phyloP scores from a whole-genome alignment of 2,113 vertebrate species.

The Dermatemys mawii region DNA sequence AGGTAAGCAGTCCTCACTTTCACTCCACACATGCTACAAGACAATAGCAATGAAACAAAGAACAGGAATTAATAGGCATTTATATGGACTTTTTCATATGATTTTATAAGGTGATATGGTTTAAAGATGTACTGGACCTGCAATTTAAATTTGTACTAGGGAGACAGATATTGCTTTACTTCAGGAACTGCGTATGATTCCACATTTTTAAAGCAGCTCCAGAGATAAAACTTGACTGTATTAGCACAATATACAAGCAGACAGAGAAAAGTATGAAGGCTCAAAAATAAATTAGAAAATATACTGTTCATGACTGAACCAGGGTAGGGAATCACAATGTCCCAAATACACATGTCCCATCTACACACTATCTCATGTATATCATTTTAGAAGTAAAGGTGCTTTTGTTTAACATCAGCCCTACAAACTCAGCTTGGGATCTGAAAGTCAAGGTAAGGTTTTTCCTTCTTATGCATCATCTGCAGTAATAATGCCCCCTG shows the following conservation, averaged over 20 bases:
- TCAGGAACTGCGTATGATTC: neutral
- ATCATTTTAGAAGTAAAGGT: neutral
- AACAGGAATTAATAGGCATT: slow-evolving; percentile 27
- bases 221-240: neutral
- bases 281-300: neutral
- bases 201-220: neutral
- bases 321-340: neutral
- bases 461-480: neutral
- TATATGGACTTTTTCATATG: neutral
- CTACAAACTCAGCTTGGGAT: neutral
- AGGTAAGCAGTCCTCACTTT: slow-evolving; percentile 98
- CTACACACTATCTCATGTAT: accelerated
- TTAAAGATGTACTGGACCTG: neutral
- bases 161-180: neutral
- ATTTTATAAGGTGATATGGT: neutral
- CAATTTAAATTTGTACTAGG: accelerated
- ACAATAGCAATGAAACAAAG: slow-evolving; percentile 50
- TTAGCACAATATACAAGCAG: accelerated
- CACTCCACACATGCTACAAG: slow-evolving; percentile 96
- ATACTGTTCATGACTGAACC: neutral
- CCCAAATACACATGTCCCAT: accelerated
- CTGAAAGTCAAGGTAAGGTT: neutral
- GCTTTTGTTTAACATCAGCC: neutral
- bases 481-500: neutral
- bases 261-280: neutral